phyloP scores from a whole-genome alignment of 2,797 vertebrate species.

The Karalla daura region DNA sequence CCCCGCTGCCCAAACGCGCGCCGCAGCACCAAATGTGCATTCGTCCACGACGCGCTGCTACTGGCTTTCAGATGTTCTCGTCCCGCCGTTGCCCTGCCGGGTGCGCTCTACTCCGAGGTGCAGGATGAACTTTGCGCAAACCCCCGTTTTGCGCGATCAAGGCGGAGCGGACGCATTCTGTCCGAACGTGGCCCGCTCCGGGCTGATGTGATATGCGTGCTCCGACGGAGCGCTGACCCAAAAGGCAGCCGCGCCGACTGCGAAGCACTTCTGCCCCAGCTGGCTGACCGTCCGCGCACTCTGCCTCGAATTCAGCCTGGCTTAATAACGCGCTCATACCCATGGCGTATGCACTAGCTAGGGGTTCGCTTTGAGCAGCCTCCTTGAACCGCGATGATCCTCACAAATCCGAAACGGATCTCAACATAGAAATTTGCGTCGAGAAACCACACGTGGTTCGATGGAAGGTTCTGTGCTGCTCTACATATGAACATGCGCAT shows the following conservation, averaged over 20 bases:
- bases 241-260: slow-evolving; percentile 29
- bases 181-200: slow-evolving; percentile 20
- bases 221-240: slow-evolving; percentile 39
- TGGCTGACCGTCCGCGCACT: background rate
- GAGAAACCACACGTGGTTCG: too few relatives aligned
- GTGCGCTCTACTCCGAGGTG: slow-evolving; percentile 5
- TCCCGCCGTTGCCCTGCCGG: background rate
- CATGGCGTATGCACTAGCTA: background rate
- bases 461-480: too few relatives aligned
- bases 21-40: too few relatives aligned
- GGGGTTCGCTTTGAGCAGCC: too few relatives aligned
- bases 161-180: slow-evolving; percentile 3
- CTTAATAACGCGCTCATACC: slow-evolving; percentile 6
- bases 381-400: too few relatives aligned
- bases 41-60: too few relatives aligned
- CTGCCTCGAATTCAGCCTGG: background rate
- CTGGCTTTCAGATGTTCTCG: too few relatives aligned
- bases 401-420: too few relatives aligned
- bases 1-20: too few relatives aligned
- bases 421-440: too few relatives aligned
- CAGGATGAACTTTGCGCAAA: background rate
- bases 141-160: slow-evolving; percentile 10
- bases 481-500: too few relatives aligned
- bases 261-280: background rate
- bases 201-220: slow-evolving; percentile 27